Conservation (phyloP, 2,797 vertebrate genomes). For the Anguilla anguilla region DNA sequence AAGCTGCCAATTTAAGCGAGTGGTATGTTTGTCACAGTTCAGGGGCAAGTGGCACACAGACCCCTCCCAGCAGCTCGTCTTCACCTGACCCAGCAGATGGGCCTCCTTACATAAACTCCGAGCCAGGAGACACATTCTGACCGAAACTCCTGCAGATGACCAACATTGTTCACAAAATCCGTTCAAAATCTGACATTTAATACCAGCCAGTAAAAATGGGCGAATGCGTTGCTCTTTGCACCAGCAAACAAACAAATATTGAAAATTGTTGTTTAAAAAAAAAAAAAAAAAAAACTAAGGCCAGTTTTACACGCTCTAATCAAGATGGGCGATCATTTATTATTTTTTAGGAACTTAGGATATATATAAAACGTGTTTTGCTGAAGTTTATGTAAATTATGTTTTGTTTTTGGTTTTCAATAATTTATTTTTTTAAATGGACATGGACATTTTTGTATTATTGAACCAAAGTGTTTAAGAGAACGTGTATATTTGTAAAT, state of each 20-base stretch:
- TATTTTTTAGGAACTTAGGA: conserved; percentile 38
- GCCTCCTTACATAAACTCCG: conserved; percentile 69
- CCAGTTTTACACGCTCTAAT: conserved; percentile 18
- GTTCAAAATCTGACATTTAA: conserved; percentile 47
- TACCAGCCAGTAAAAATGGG: conserved; percentile 62
- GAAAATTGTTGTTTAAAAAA: conserved; percentile 35
- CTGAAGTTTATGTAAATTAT: conserved; percentile 72
- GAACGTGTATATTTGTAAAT: conserved; percentile 77
- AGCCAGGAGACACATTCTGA: conserved; percentile 74
- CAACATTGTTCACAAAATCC: not conserved
- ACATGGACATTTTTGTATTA: conserved; percentile 70
- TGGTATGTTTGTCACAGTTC: conserved; percentile 96
- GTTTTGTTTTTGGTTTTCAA: conserved; percentile 64
- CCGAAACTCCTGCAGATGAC: conserved; percentile 41
- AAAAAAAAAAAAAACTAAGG: conserved; percentile 15
- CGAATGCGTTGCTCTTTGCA: conserved; percentile 32
- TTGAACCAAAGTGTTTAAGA: conserved; percentile 82
- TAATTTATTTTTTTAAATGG: conserved; percentile 75
- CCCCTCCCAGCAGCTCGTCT: conserved; percentile 72
- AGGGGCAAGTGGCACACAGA: conserved; percentile 75
- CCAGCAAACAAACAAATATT: conserved; percentile 50
- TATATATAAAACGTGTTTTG: conserved; percentile 57
- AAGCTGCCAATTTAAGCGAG: conserved; percentile 89
- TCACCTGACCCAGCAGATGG: conserved; percentile 74
- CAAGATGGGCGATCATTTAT: conserved; percentile 30